Percentiles rank a stretch among this genome's conserved stretches.
These are phyloP conservation scores for Clarias magur DNA, from an alignment of 2,113 vertebrate genomes.

Conservation along the genomic window DNA sequence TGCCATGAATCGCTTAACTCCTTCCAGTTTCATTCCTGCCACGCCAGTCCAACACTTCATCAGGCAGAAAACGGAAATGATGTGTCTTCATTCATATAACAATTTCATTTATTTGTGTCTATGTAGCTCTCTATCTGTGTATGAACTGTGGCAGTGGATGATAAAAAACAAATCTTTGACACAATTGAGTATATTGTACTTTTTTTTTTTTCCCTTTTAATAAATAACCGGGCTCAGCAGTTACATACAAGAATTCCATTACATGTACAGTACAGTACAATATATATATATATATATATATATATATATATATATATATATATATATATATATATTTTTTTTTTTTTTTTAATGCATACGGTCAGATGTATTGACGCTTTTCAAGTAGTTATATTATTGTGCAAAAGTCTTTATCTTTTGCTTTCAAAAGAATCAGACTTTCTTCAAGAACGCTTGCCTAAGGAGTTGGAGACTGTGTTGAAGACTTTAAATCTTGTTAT, in stretches of 20 bases:
- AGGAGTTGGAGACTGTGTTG: no score
- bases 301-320: no score
- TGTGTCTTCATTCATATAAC: not conserved
- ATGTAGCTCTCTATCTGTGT: not conserved
- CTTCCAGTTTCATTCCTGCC: not conserved
- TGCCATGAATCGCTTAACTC: not conserved
- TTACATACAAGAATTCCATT: not conserved
- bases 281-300: no score
- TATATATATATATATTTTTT: no score
- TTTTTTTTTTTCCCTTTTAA: not conserved
- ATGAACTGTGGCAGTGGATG: not conserved
- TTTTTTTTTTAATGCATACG: no score
- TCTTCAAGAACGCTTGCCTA: no score
- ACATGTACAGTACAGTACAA: not conserved
- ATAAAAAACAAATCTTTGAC: not conserved
- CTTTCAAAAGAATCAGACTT: no score
- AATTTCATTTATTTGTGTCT: not conserved
- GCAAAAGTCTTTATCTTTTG: no score
- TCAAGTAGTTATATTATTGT: not conserved
- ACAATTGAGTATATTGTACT: not conserved
- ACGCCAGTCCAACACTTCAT: not conserved
- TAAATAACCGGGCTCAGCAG: conserved; percentile 8
- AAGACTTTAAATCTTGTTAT: no score
- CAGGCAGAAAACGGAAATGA: not conserved
- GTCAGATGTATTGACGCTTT: not conserved